A percentile compares a stretch with the other conserved stretches of the same genome.
phyloP scores from a whole-genome alignment of 2,797 vertebrate genomes.

The Aythya fuligula region DNA sequence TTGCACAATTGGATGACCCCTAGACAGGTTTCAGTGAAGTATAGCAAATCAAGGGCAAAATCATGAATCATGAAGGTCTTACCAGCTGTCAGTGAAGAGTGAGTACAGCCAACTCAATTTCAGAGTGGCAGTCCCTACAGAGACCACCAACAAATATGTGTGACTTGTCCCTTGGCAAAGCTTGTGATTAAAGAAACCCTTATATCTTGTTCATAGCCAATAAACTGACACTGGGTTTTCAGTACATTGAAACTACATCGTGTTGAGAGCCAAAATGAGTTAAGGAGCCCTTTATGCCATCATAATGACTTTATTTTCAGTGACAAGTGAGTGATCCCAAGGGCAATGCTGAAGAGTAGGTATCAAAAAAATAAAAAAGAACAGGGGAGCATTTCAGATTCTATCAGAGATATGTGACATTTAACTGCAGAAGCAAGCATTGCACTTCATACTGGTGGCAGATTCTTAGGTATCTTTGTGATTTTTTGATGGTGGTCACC shows the following conservation, averaged over 20 bases:
- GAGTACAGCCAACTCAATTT: conserved; percentile 10
- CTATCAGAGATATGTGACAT: background rate
- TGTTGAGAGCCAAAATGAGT: background rate
- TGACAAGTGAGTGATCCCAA: conserved; percentile 15
- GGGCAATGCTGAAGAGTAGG: background rate
- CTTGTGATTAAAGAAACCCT: conserved; percentile 18
- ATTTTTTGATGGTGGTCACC: background rate
- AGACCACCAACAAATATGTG: conserved; percentile 9
- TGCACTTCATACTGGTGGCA: background rate
- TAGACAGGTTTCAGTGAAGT: background rate
- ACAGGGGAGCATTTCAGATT: background rate
- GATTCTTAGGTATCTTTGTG: background rate
- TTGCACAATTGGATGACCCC: background rate
- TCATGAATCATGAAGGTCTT: conserved; percentile 38
- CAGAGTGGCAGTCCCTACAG: background rate
- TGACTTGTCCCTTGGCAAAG: conserved; percentile 14
- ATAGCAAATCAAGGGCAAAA: conserved; percentile 30
- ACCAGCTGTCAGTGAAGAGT: background rate
- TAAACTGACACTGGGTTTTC: conserved; percentile 1
- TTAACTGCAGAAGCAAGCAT: background rate
- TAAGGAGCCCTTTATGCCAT: background rate
- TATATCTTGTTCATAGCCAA: conserved; percentile 20
- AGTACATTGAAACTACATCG: background rate
- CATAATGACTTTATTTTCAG: conserved; percentile 4
- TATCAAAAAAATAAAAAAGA: background rate